Conservation (phyloP, 2,888 invertebrate species). For the Machimus atricapillus region DNA sequence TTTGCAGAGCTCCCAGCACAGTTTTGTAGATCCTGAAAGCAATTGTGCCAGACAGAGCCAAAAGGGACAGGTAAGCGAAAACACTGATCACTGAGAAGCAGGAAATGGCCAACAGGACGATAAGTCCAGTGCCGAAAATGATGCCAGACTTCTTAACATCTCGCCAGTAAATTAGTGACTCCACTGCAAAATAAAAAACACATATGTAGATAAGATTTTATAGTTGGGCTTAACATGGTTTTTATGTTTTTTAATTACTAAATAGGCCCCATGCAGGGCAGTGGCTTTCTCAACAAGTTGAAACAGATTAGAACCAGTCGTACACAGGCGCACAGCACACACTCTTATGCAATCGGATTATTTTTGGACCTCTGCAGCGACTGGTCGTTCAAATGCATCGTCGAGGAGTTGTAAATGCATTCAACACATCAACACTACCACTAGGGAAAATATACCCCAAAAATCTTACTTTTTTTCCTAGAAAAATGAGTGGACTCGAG, state of each 20-base stretch:
- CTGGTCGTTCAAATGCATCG: background rate
- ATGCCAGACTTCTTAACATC: conserved; percentile 93
- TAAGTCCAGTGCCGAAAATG: conserved; percentile 89
- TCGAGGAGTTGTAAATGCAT: background rate
- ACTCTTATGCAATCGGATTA: conserved; percentile 25
- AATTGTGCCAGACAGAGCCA: conserved; percentile 84
- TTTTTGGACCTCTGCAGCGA: conserved; percentile 7
- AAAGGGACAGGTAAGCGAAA: conserved; percentile 88
- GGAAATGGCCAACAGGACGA: conserved; percentile 90
- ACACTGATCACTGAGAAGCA: conserved; percentile 96
- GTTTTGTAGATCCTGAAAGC: conserved; percentile 96
- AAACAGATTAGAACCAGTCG: background rate
- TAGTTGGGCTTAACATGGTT: background rate
- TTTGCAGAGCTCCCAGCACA: conserved; percentile 93
- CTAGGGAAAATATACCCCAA: background rate
- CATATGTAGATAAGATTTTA: background rate
- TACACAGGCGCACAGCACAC: background rate
- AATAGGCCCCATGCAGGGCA: background rate
- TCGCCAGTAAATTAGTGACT: conserved; percentile 97
- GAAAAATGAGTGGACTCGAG: background rate
- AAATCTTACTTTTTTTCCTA: background rate
- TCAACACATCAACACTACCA: background rate
- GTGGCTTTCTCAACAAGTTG: background rate
- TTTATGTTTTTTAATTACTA: background rate
- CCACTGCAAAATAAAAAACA: conserved; percentile 70